A percentile compares a stretch with the other conserved stretches of the same genome.
These are phyloP conservation scores for Eupeodes latifasciatus DNA, from an alignment of 2,888 invertebrate species.

Conservation along the genomic window DNA sequence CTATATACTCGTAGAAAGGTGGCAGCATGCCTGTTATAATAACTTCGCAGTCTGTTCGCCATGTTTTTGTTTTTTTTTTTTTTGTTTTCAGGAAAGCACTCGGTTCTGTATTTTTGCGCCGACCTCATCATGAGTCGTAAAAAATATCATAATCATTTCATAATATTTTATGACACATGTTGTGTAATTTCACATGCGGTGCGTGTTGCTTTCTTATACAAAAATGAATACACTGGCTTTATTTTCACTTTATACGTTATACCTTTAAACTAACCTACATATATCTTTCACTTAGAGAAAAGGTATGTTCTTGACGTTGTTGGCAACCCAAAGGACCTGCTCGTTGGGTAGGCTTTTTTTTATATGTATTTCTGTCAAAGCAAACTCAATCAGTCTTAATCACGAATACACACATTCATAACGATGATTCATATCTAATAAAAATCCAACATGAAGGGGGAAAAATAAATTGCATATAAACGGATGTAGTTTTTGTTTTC, in stretches of 20 bases:
- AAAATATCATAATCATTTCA: conserved; percentile 82
- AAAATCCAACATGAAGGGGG: conserved; percentile 21
- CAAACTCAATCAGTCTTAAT: conserved; percentile 52
- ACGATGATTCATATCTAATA: conserved; percentile 32
- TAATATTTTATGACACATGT: conserved; percentile 77
- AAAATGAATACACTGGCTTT: neutral
- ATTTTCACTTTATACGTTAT: neutral
- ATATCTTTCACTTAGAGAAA: neutral
- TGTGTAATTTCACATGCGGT: conserved; percentile 77
- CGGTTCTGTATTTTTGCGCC: neutral
- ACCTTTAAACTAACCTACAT: neutral
- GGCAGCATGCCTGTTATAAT: conserved; percentile 14
- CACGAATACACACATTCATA: conserved; percentile 4
- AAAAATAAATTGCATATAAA: conserved; percentile 23
- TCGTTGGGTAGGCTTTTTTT: conserved; percentile 22
- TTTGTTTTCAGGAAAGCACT: conserved; percentile 47
- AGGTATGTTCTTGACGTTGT: neutral
- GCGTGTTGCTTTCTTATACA: conserved; percentile 57
- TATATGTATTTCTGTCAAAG: conserved; percentile 49
- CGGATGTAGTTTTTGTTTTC: no score
- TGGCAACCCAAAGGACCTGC: conserved; percentile 46
- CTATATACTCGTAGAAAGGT: no score
- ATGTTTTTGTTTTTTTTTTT: no score
- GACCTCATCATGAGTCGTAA: conserved; percentile 76
- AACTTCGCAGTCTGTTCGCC: neutral